Evolutionary conservation across 2,797 vertebrate genomes (phyloP), one percentile per base, ranked within the genome.

Genomic region (Poecilia wingei): DNA sequence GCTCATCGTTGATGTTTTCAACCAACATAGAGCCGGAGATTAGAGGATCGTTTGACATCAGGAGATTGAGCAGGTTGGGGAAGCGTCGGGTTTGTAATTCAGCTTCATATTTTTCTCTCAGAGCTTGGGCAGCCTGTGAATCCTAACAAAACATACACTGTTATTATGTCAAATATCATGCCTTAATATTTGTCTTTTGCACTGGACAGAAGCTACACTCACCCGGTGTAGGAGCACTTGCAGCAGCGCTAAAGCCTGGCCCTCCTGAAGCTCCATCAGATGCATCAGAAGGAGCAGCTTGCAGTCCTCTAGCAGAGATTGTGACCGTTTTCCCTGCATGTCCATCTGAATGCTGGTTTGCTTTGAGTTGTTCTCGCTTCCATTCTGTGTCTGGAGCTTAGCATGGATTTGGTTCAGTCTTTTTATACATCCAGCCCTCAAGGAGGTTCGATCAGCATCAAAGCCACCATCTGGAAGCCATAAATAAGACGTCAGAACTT

Each of bases 251-350:
- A 81, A 88, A 22, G 87, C 85, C 79, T 94, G 92, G 41, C 83
- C 61, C 0, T 96, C 95, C 25, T 96, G 96, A 31, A 92, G 83
- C 83, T 92, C 92, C 46, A 89, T 86, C 57, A 96, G 88, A 64
- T 83, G 88, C 28, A 55, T 90, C 81, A 96, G 69, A 47, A 96
- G 91, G 74, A 84, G 61, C 77, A 90, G 77, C 13, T 84, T 81
- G 78, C 91, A 95, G 33, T 93, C 80, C 8, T 88, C 89, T 79
- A 94, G 83, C 3, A 80, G 85, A 6, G 71, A 25, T 22, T 71
- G 68, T 57, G 79, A 74, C 74, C 80, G 72, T 13, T 46, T 36
- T 25, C n/a, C n/a, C 74, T 82, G 82, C 8, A 74, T 46, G 49
- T 82, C 71, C 7, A 18, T 55, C 55, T 81, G 79, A 72, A 1